A percentile compares a stretch with the other conserved stretches of the same genome.
These are phyloP conservation scores for Holothuria scabra DNA, from an alignment of 53 echinoderm and acorn worm genomes.

Conservation along the genomic window DNA sequence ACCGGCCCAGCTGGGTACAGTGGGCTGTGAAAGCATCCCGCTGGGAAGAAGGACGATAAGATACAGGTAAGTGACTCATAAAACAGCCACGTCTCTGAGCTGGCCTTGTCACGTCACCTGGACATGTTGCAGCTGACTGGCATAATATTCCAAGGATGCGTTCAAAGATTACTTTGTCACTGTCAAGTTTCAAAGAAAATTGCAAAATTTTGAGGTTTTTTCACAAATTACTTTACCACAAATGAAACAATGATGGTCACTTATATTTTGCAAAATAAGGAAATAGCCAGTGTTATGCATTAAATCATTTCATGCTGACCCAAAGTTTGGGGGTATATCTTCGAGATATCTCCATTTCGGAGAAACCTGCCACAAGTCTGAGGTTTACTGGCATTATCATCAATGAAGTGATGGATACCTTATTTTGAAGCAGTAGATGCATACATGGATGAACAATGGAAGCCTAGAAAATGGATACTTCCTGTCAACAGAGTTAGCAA, in stretches of 20 bases:
- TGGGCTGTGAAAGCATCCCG: conserved; percentile 34
- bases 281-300: not conserved
- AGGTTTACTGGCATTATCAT: not conserved
- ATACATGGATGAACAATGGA: too few relatives aligned
- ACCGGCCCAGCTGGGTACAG: conserved; percentile 34
- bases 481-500: too few relatives aligned
- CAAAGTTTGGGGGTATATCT: conserved; percentile 7
- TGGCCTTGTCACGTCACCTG: conserved; percentile 28
- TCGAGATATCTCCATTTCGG: conserved; percentile 32
- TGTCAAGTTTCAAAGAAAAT: conserved; percentile 33
- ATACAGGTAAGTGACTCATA: conserved; percentile 30
- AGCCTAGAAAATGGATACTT: too few relatives aligned
- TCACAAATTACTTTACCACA: conserved; percentile 1
- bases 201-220: conserved; percentile 30
- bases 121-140: conserved; percentile 30
- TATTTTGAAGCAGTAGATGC: too few relatives aligned
- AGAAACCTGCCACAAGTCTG: not conserved
- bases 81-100: not conserved
- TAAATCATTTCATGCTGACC: conserved; percentile 1
- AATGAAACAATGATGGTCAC: conserved; percentile 36
- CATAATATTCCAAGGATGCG: too few relatives aligned
- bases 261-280: conserved; percentile 11
- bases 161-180: not conserved
- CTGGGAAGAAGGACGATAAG: not conserved
- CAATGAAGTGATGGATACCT: not conserved